Conservation (phyloP, 2,888 invertebrate genomes). For the Petrophora chlorosata region DNA sequence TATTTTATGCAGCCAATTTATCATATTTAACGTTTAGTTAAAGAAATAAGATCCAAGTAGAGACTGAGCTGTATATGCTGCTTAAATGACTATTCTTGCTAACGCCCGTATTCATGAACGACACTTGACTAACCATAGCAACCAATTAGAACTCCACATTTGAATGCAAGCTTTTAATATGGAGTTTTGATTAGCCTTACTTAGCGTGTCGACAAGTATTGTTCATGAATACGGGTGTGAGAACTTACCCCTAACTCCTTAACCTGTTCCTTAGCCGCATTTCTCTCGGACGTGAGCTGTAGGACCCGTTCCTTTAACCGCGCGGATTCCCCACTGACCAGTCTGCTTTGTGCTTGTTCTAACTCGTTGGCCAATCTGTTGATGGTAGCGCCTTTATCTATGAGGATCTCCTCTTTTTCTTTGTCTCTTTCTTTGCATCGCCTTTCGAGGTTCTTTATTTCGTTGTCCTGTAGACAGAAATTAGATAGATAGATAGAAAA, state of each 20-base stretch:
- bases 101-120: no score
- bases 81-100: no score
- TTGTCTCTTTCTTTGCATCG: constrained; percentile 83
- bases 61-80: no score
- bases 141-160: no score
- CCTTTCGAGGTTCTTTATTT: constrained; percentile 79
- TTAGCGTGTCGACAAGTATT: neutral
- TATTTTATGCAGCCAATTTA: no score
- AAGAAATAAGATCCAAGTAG: no score
- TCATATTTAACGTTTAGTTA: no score
- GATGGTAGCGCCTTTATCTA: constrained; percentile 86
- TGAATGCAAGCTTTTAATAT: no score
- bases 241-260: constrained; percentile 77
- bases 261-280: constrained; percentile 77
- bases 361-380: constrained; percentile 85
- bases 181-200: no score
- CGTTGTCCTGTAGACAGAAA: constrained; percentile 63
- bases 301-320: constrained; percentile 72
- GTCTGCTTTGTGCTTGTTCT: constrained; percentile 83
- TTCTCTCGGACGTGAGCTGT: constrained; percentile 75
- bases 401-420: constrained; percentile 84
- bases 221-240: no score
- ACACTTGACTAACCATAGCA: no score
- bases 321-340: constrained; percentile 64
- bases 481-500: neutral